Evolutionary conservation across 1,140 invertebrate genomes (phyloP).

Genomic region (Olivierus martensii): DNA sequence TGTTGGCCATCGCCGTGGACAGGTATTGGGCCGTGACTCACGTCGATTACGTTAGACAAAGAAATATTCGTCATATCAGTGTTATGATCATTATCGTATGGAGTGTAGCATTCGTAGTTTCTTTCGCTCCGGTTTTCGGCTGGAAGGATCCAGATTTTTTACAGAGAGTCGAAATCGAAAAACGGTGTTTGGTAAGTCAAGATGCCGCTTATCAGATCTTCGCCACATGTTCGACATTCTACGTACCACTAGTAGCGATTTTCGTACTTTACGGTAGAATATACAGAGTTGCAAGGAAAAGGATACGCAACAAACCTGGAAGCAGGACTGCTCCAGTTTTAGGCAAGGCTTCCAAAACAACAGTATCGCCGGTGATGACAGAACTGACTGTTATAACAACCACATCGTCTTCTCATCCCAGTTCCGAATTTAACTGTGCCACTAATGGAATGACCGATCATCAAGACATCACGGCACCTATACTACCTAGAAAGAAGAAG

Average conservation of each 20-base stretch:
- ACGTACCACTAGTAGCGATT: constrained; percentile 81
- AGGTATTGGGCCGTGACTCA: constrained; percentile 94
- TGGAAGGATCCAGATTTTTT: constrained; percentile 77
- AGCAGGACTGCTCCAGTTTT: background rate
- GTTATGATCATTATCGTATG: constrained; percentile 82
- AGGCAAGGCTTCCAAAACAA: too few relatives aligned
- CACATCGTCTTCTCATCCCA: constrained; percentile 8
- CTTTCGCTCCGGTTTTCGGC: constrained; percentile 68
- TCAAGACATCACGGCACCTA: background rate
- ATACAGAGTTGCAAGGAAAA: constrained; percentile 70
- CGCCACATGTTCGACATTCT: constrained; percentile 88
- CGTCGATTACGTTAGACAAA: constrained; percentile 82
- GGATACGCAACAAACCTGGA: constrained; percentile 42
- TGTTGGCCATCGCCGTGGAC: constrained; percentile 90
- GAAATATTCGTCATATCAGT: constrained; percentile 66
- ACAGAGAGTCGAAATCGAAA: constrained; percentile 55
- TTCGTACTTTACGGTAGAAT: constrained; percentile 89
- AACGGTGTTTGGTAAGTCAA: constrained; percentile 84
- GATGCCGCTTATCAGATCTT: constrained; percentile 65
- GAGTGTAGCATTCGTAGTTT: constrained; percentile 68
- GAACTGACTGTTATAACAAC: constrained; percentile 10
- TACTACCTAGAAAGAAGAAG: too few relatives aligned
- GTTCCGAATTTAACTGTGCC: constrained; percentile 15
- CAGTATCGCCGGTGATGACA: too few relatives aligned
- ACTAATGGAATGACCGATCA: background rate